Conservation (phyloP, 2,113 vertebrate species). For the Chionomys nivalis region DNA sequence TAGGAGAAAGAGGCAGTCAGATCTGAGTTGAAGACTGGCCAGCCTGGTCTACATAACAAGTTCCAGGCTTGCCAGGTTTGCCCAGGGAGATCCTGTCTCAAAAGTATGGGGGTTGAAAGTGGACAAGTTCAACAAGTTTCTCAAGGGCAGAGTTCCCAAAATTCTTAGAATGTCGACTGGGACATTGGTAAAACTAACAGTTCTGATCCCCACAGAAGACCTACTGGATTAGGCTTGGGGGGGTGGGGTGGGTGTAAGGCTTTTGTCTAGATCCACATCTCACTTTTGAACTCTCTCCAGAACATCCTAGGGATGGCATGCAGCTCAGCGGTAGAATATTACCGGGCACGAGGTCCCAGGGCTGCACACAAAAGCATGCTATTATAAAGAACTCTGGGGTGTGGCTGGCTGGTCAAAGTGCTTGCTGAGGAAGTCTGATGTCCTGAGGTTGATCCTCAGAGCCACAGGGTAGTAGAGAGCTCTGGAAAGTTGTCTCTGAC, state of each 20-base stretch:
- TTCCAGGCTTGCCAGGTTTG: not conserved
- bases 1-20: not conserved
- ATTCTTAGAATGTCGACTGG: not conserved
- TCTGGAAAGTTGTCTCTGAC: not conserved
- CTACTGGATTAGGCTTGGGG: not conserved
- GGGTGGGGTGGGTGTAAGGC: not conserved
- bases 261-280: not conserved
- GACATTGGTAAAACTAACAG: not conserved
- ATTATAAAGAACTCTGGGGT: not conserved
- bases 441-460: not conserved
- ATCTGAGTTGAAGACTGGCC: not conserved
- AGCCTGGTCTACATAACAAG: not conserved
- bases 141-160: not conserved
- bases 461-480: not conserved
- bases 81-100: not conserved
- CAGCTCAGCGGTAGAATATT: not conserved
- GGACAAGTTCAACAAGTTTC: not conserved
- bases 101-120: not conserved
- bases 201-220: not conserved
- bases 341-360: not conserved
- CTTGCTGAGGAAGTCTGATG: no score
- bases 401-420: not conserved
- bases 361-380: not conserved
- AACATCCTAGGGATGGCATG: not conserved
- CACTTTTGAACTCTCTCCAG: slow-evolving; percentile 31